Conservation (phyloP, 2,888 invertebrate genomes). For the Eupithecia dodoneata region DNA sequence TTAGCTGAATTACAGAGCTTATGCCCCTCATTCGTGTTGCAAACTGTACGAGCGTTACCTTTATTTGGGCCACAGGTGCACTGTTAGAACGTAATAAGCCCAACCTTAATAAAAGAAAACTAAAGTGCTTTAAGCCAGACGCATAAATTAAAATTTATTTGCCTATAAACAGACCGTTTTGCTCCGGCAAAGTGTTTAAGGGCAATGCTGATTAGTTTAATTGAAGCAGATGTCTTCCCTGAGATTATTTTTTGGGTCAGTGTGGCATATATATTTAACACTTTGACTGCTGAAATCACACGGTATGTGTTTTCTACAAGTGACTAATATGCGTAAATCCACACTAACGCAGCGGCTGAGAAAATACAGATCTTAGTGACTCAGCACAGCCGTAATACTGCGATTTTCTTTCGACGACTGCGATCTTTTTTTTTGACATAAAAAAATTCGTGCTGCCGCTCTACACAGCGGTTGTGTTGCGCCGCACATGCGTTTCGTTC, state of each 20-base stretch:
- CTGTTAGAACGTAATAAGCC: slow-evolving; percentile 35
- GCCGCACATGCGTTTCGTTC: too few relatives aligned
- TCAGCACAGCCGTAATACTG: too few relatives aligned
- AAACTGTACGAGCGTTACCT: slow-evolving; percentile 27
- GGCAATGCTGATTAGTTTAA: slow-evolving; percentile 38
- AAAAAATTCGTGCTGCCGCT: too few relatives aligned
- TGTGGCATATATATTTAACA: background rate
- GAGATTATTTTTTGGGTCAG: slow-evolving; percentile 17
- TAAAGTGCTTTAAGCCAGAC: slow-evolving; percentile 43
- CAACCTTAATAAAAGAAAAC: slow-evolving; percentile 43
- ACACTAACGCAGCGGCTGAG: too few relatives aligned
- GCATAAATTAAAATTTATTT: slow-evolving; percentile 47
- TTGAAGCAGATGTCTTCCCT: slow-evolving; percentile 34
- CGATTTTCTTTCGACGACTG: too few relatives aligned
- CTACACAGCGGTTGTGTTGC: too few relatives aligned
- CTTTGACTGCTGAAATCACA: too few relatives aligned
- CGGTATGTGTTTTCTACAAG: too few relatives aligned
- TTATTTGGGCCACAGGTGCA: slow-evolving; percentile 42
- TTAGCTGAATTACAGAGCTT: slow-evolving; percentile 23
- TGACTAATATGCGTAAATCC: too few relatives aligned
- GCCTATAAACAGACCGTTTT: slow-evolving; percentile 44
- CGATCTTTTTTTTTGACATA: too few relatives aligned
- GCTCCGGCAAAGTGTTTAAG: slow-evolving; percentile 37
- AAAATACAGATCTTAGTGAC: too few relatives aligned
- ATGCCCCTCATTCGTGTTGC: slow-evolving; percentile 27